phyloP scores from a whole-genome alignment of 1,140 invertebrate species.

The Daktulosphaira vitifoliae region DNA sequence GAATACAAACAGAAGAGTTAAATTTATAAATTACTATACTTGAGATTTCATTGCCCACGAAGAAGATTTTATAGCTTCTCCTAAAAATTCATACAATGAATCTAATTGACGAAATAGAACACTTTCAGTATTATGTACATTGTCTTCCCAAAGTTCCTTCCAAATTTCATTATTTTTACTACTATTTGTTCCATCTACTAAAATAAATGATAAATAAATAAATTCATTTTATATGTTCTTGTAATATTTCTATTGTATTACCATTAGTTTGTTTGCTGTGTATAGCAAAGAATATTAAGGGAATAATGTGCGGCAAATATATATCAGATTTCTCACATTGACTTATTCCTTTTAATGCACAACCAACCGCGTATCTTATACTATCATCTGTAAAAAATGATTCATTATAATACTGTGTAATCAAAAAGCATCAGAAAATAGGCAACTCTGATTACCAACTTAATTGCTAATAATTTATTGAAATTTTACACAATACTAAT shows the following conservation, averaged over 20 bases:
- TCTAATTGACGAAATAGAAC: conserved; percentile 68
- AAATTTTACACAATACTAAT: too few relatives aligned
- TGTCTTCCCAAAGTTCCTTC: conserved; percentile 82
- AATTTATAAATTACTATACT: conserved; percentile 40
- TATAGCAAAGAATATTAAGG: conserved; percentile 81
- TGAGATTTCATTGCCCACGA: conserved; percentile 82
- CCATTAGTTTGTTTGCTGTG: conserved; percentile 48
- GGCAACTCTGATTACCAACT: too few relatives aligned
- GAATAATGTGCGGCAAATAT: conserved; percentile 52
- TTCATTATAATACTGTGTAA: conserved; percentile 20
- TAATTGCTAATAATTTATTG: too few relatives aligned
- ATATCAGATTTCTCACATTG: conserved; percentile 24
- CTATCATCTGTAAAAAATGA: conserved; percentile 51
- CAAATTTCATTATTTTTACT: conserved; percentile 52
- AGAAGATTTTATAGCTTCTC: conserved; percentile 61
- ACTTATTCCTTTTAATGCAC: conserved; percentile 54
- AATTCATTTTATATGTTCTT: too few relatives aligned
- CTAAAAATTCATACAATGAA: conserved; percentile 61
- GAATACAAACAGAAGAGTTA: neutral
- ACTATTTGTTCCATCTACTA: neutral
- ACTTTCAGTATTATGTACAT: conserved; percentile 72
- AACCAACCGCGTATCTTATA: conserved; percentile 61
- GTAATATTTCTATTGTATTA: conserved; percentile 2
- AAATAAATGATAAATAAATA: too few relatives aligned
- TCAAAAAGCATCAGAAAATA: too few relatives aligned